phyloP scores from a whole-genome alignment of 2,113 vertebrate species.

The Malurus cyaneus region DNA sequence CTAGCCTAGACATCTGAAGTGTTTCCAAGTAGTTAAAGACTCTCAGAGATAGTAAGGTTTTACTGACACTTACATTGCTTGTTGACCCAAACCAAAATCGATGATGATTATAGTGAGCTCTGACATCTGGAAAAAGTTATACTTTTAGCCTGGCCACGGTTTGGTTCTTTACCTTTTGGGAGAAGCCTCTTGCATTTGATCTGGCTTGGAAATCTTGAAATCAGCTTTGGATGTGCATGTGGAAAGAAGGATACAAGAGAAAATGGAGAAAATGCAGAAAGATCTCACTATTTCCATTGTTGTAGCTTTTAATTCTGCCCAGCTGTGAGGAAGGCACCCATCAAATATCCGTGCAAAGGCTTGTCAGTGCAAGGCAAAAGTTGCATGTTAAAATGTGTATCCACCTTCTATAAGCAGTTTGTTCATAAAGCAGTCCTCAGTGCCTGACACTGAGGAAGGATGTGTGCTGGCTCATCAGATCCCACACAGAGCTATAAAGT shows the following conservation, averaged over 20 bases:
- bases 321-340: background rate
- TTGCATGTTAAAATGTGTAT: background rate
- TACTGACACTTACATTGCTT: background rate
- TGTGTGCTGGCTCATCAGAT: background rate
- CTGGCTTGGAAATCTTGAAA: background rate
- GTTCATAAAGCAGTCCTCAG: background rate
- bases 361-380: background rate
- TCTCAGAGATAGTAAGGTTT: background rate
- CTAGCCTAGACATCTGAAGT: constrained; percentile 10
- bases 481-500: background rate
- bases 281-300: background rate
- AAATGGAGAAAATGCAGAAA: background rate
- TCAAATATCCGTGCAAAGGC: background rate
- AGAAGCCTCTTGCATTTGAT: constrained; percentile 9
- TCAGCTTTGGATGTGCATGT: background rate
- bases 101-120: background rate
- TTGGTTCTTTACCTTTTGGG: constrained; percentile 36
- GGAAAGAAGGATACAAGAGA: background rate
- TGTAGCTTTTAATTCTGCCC: background rate
- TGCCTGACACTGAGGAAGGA: background rate
- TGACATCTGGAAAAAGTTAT: constrained; percentile 32
- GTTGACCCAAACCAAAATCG: background rate
- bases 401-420: background rate
- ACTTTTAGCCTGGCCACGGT: background rate
- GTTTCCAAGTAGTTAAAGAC: constrained; percentile 19